Percentiles rank a stretch among this genome's conserved stretches.
Evolutionary conservation across 2,888 invertebrate genomes (phyloP).

Genomic region (Ditula angustiorana): DNA sequence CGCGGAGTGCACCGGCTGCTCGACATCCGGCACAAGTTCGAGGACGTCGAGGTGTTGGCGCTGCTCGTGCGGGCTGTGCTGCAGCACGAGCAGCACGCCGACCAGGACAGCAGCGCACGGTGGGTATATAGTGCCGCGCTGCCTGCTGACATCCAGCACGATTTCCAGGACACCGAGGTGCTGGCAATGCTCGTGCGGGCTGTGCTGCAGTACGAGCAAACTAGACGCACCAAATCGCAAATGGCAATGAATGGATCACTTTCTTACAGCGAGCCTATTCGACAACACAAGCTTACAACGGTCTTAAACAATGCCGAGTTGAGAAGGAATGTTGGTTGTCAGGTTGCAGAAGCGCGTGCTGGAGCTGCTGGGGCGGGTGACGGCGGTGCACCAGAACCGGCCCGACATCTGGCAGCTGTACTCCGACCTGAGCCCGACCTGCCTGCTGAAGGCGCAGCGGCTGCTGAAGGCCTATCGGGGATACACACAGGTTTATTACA

Average conservation of each 20-base stretch:
- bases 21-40: conserved; percentile 92
- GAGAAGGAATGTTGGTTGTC: no score
- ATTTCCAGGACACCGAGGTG: conserved; percentile 92
- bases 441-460: conserved; percentile 87
- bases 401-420: conserved; percentile 93
- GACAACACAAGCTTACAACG: no score
- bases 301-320: no score
- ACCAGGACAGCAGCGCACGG: conserved; percentile 80
- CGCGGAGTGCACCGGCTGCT: conserved; percentile 93
- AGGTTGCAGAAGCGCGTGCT: conserved; percentile 85
- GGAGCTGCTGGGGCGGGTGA: conserved; percentile 91
- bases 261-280: no score
- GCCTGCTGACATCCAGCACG: conserved; percentile 94
- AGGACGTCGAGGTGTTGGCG: conserved; percentile 90
- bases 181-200: conserved; percentile 90
- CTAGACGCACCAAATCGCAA: no score
- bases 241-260: no score
- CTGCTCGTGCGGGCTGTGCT: conserved; percentile 90
- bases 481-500: conserved; percentile 87
- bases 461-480: conserved; percentile 92
- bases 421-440: conserved; percentile 88
- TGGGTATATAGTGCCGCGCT: conserved; percentile 82
- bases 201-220: conserved; percentile 86
- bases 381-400: conserved; percentile 88
- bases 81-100: conserved; percentile 87